Base-by-base conservation (phyloP, 1,140 invertebrate genomes). In the Euura saliciscinereae region DNA sequence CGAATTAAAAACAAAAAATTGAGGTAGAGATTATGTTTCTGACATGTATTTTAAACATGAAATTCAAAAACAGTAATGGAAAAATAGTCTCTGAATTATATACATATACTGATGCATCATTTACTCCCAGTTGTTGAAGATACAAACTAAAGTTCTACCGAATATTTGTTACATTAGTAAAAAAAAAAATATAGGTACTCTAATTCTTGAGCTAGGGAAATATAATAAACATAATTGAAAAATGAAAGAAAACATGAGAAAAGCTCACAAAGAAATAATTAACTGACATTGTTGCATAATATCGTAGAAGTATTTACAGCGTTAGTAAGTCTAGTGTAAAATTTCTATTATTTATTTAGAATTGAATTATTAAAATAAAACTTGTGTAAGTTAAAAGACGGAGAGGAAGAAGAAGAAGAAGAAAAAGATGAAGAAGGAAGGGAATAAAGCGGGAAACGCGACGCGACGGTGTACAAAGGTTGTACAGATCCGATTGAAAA, bases 201-300 rank as follows among this genome's bases (percentile, higher is more conserved):
- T 2, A 4, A 59, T n/a, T 59, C 51, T 59, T 59, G 51, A 8
- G 13, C 51, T 59, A 59, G 51, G 10, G 51, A 59, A 59, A 59
- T n/a, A 59, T 59, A 28, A 28, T 28, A 28, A 28, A 28, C 28
- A 28, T 28, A 28, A 28, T 1, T 28, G 28, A 28, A 28, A 28
- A 28, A 28, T 28, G 28, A 28, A 28, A 28, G 28, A 28, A 28
- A 28, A 28, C 28, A 28, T 59, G 10, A 59, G 13, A 59, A 59
- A 11, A 59, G 3, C 13, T 59, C 51, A 59, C 51, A 59, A 59
- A 59, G 51, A 59, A 59, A 59, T 59, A 59, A 59, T 3, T 11
- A 59, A 59, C 51, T 59, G 51, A 59, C 51, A 59, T 59, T 59
- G 51, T 59, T 59, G 51, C 51, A 59, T 59, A 59, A 59, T 59